Base-by-base conservation (phyloP, 92 coral and sea anemone genomes). In the Epizoanthus scotinus region DNA sequence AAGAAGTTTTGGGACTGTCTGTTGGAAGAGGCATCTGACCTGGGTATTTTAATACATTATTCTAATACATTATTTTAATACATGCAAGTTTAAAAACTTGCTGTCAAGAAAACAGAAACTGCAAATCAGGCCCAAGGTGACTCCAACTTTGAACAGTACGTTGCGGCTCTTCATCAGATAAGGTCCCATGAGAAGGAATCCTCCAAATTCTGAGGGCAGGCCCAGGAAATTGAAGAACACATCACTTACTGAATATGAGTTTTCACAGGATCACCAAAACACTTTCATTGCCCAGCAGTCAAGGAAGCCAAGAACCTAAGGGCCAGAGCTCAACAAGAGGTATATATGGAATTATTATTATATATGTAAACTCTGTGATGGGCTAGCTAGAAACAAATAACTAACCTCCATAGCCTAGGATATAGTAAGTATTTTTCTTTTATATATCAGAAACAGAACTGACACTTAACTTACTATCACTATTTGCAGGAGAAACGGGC, bases 171-270 rank as follows among this genome's bases (percentile, higher is more conserved):
- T 20, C 64, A 59, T 59, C 25, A 59, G 63, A 59, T 59, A 59
- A 59, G 64, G 64, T 62, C 67, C 12, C 67, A 62, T 27, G 67
- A 62, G 67, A 63, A 63, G 68, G 68, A 63, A 63, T 63, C 68
- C 68, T 13, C 2, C 2, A 2, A 8, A 42, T 63, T 63, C 68
- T 63, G 27, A 63, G 68, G 28, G 68, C 68, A 63, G 68, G 68
- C 68, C 68, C 68, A 27, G 40, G 68, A 63, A 63, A 63, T 63
- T 63, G 68, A 63, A 63, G 68, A 63, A 63, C 68, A 63, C 42
- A 63, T 63, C 68, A 63, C 68, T 63, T 28, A 63, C 19, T 28
- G 68, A 5, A 27, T 63, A 25, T 10, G 42, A 63, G 68, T 63
- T 63, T 63, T 27, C 68, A 63, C 68, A 63, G 68, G 68, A 63